These are phyloP conservation scores for Aradophagus sp. DNA, from an alignment of 1,140 invertebrate genomes.

Conservation along the genomic window DNA sequence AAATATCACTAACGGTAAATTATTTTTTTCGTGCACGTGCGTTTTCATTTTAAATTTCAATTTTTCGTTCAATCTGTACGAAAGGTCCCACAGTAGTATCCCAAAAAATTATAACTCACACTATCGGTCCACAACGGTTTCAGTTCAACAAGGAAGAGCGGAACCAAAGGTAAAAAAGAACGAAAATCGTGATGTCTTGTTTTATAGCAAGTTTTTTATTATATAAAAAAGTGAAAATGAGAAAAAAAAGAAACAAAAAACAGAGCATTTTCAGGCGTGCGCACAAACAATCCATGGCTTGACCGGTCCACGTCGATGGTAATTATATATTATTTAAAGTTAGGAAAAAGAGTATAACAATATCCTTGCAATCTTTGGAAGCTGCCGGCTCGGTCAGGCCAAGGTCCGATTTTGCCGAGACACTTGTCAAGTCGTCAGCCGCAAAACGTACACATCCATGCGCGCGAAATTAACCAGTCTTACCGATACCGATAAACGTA, in stretches of 20 bases:
- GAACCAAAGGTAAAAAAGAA: constrained; percentile 53
- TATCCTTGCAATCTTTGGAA: constrained; percentile 65
- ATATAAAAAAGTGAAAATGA: constrained; percentile 66
- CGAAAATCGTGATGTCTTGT: constrained; percentile 49
- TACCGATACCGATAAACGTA: too few species aligned
- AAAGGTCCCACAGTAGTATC: too few species aligned
- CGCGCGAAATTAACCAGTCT: too few species aligned
- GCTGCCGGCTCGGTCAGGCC: constrained; percentile 60
- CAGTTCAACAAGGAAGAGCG: constrained; percentile 29
- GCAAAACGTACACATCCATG: constrained; percentile 53
- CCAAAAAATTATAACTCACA: too few species aligned
- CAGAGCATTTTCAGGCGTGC: constrained; percentile 64
- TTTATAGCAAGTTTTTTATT: constrained; percentile 66
- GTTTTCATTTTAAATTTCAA: too few species aligned
- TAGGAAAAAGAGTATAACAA: constrained; percentile 59
- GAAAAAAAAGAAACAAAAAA: constrained; percentile 68
- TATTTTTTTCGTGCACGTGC: too few species aligned
- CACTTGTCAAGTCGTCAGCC: constrained; percentile 70
- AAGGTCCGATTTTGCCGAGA: constrained; percentile 62
- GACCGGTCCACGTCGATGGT: constrained; percentile 58
- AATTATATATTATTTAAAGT: constrained; percentile 61
- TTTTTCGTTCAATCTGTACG: too few species aligned
- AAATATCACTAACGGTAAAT: too few species aligned
- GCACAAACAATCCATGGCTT: constrained; percentile 60
- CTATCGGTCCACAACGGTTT: too few species aligned